Conservation (phyloP, 2,113 vertebrate genomes). For the Podilymbus podiceps region DNA sequence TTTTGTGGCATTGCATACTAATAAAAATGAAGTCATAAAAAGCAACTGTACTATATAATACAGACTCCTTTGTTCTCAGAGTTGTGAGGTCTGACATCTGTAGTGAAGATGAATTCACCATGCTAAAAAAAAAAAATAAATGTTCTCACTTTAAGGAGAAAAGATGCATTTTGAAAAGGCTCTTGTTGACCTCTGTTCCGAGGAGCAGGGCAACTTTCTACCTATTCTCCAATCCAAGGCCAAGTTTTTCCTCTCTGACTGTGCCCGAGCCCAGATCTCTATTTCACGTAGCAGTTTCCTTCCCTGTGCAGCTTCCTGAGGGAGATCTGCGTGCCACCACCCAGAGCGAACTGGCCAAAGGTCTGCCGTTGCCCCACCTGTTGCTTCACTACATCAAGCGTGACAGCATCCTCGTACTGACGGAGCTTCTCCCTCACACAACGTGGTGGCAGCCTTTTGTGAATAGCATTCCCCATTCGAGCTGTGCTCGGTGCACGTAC, state of each 20-base stretch:
- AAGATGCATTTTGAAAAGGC: neutral
- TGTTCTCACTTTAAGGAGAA: neutral
- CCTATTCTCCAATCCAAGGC: neutral
- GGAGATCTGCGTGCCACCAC: neutral
- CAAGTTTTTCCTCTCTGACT: neutral
- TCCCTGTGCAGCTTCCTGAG: neutral
- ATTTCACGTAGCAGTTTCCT: neutral
- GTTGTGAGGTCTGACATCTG: neutral
- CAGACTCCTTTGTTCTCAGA: constrained; percentile 32
- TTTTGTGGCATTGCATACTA: constrained; percentile 4
- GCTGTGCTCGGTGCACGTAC: neutral
- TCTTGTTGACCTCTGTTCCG: neutral
- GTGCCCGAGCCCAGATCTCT: neutral
- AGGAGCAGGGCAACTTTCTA: neutral
- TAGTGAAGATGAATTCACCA: neutral
- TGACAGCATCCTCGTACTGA: neutral
- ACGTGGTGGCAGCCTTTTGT: neutral
- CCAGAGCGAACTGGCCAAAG: rapidly evolving
- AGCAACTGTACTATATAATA: neutral
- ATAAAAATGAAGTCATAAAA: constrained; percentile 44
- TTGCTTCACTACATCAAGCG: neutral
- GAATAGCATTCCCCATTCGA: neutral
- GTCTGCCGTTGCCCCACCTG: neutral
- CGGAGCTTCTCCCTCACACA: rapidly evolving
- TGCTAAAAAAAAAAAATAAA: neutral